Percentiles rank a stretch among this genome's conserved stretches.
These are phyloP conservation scores for Lytechinus pictus DNA, from an alignment of 35 echinoderm and acorn worm genomes.

Conservation along the genomic window DNA sequence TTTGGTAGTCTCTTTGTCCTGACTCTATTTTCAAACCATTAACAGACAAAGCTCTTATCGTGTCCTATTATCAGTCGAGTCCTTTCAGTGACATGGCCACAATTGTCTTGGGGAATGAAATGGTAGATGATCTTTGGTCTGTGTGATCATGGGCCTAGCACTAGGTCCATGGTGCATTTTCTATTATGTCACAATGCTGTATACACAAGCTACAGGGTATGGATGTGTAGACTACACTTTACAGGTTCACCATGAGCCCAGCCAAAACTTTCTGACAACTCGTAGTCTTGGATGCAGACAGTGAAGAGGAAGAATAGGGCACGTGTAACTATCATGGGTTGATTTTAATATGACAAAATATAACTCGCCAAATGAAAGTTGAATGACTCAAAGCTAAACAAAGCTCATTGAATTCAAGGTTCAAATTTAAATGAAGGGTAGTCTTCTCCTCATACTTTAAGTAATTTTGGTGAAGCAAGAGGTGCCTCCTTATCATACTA, in stretches of 20 bases:
- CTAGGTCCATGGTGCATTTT: no score
- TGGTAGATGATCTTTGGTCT: no score
- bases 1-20: not conserved
- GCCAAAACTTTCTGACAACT: not conserved
- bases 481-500: no score
- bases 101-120: no score
- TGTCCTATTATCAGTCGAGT: no score
- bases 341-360: not conserved
- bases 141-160: no score
- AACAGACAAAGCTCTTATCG: no score
- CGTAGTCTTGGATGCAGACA: not conserved
- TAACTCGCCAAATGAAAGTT: not conserved
- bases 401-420: not conserved
- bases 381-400: not conserved
- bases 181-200: no score
- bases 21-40: not conserved
- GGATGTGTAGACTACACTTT: not conserved
- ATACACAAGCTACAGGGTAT: not conserved
- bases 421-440: not conserved
- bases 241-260: not conserved
- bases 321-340: not conserved
- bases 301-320: not conserved
- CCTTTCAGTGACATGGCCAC: no score
- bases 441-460: not conserved
- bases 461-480: no score